Base-by-base conservation (phyloP, 1,140 invertebrate genomes). In the Ceratosolen fusciceps region DNA sequence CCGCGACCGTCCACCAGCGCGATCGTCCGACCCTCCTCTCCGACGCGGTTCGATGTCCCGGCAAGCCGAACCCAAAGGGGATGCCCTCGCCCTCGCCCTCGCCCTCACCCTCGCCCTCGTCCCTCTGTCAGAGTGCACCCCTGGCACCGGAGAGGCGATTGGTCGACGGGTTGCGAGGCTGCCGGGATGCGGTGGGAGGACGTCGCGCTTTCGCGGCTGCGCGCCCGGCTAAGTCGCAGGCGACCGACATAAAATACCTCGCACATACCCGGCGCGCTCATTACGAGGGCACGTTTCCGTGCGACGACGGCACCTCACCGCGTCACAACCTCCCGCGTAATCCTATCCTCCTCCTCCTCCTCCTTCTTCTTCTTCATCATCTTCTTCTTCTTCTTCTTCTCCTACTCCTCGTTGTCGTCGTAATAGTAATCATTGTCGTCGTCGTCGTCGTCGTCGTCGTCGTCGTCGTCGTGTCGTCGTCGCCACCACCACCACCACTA, bases 221-320 rank as follows among this genome's bases (percentile, higher is more conserved):
- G 87, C 52, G 71, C 26, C 86, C 85, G 88, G 88, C 73, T 73
- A 67, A 79, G 24, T 19, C 49, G 80, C 79, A 76, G 77, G 29
- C 71, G 72, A 39, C 29, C 73, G 87, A 89, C 88, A 90, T 90
- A 90, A 90, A 90, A 90, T 90, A 88, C 86, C 86, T 88, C 87
- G 89, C 89, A 90, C 89, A 87, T 90, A 88, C 87, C 87, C 88
- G 88, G 83, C 89, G 87, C 88, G 89, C 87, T 89, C 88, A 90
- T 90, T 90, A 89, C 31, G 88, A 86, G 88, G 88, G 88, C 85
- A 89, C 89, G 88, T 87, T 85, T 87, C 84, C 87, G 88, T 87
- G 85, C 87, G 88, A 85, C 86, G 87, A 87, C 86, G 86, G 34
- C 21, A 34, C 56, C 43, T 54, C 19, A 58, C 49, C 52, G 29